phyloP scores from a whole-genome alignment of 2,888 invertebrate genomes.

The Lepidochrysops patricia region DNA sequence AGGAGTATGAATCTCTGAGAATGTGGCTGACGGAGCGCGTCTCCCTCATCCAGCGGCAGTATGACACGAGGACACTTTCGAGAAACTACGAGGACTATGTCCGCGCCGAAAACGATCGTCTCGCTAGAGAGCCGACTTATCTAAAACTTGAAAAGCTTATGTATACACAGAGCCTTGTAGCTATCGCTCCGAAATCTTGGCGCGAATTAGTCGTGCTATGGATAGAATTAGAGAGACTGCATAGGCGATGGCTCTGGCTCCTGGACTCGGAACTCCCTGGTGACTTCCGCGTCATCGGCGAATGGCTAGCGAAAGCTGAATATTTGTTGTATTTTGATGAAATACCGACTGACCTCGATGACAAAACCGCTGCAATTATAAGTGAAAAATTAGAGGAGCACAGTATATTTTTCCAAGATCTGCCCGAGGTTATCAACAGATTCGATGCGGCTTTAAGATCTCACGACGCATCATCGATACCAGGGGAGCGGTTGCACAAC shows the following conservation, averaged over 20 bases:
- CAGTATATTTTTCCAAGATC: slow-evolving; percentile 89
- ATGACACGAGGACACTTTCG: slow-evolving; percentile 82
- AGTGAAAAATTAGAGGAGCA: slow-evolving; percentile 92
- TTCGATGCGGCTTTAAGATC: slow-evolving; percentile 84
- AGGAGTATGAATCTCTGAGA: slow-evolving; percentile 85
- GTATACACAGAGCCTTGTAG: slow-evolving; percentile 86
- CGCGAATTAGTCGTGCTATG: slow-evolving; percentile 85
- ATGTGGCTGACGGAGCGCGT: slow-evolving; percentile 89
- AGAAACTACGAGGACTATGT: slow-evolving; percentile 87
- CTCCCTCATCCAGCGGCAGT: slow-evolving; percentile 83
- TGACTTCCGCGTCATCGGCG: slow-evolving; percentile 88
- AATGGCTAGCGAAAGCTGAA: slow-evolving; percentile 93
- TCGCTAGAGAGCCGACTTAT: slow-evolving; percentile 81
- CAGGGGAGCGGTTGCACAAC: slow-evolving; percentile 85
- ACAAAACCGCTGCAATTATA: slow-evolving; percentile 90
- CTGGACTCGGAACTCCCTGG: slow-evolving; percentile 90
- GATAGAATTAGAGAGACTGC: slow-evolving; percentile 84
- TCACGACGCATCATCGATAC: slow-evolving; percentile 80
- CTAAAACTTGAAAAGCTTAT: slow-evolving; percentile 86
- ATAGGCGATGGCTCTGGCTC: slow-evolving; percentile 91
- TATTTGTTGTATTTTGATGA: slow-evolving; percentile 86
- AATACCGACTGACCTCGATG: slow-evolving; percentile 88
- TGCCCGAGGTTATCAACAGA: slow-evolving; percentile 84
- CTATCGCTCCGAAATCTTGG: slow-evolving; percentile 91
- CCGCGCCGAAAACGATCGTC: slow-evolving; percentile 84